These are phyloP conservation scores for Salvelinus sp. DNA, from an alignment of 2,113 vertebrate genomes.

Conservation along the genomic window DNA sequence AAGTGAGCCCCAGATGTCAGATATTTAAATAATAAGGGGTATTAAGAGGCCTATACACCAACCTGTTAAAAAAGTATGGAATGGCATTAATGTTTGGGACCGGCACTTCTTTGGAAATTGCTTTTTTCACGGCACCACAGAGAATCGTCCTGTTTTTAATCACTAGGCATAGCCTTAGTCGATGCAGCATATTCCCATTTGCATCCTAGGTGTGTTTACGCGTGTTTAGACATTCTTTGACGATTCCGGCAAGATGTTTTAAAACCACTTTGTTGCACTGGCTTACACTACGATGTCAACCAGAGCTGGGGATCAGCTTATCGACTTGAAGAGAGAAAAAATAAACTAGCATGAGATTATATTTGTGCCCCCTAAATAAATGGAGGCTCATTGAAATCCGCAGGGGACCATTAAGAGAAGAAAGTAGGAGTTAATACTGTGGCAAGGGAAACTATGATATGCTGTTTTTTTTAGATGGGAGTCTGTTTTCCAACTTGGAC, in stretches of 20 bases:
- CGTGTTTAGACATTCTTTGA: slow-evolving; percentile 61
- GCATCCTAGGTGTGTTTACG: slow-evolving; percentile 62
- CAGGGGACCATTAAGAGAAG: too few relatives aligned
- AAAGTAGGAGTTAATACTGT: too few relatives aligned
- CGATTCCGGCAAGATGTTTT: slow-evolving; percentile 55
- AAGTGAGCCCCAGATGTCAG: slow-evolving; percentile 43
- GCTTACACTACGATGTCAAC: slow-evolving; percentile 59
- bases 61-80: slow-evolving; percentile 30
- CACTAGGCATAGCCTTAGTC: slow-evolving; percentile 19
- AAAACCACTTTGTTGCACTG: slow-evolving; percentile 58
- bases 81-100: slow-evolving; percentile 62
- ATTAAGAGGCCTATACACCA: slow-evolving; percentile 58
- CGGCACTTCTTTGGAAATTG: slow-evolving; percentile 58
- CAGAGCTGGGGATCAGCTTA: slow-evolving; percentile 18
- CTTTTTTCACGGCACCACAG: slow-evolving; percentile 46
- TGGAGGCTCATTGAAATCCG: too few relatives aligned
- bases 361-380: too few relatives aligned
- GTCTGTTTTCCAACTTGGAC: too few relatives aligned
- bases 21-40: slow-evolving; percentile 59
- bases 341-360: too few relatives aligned
- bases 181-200: slow-evolving; percentile 61
- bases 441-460: too few relatives aligned
- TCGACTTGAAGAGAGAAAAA: too few relatives aligned
- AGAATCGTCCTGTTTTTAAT: slow-evolving; percentile 49
- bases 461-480: too few relatives aligned